Base-by-base conservation (phyloP, 35 echinoderm and acorn worm species). In the Eucidaris tribuloides region DNA sequence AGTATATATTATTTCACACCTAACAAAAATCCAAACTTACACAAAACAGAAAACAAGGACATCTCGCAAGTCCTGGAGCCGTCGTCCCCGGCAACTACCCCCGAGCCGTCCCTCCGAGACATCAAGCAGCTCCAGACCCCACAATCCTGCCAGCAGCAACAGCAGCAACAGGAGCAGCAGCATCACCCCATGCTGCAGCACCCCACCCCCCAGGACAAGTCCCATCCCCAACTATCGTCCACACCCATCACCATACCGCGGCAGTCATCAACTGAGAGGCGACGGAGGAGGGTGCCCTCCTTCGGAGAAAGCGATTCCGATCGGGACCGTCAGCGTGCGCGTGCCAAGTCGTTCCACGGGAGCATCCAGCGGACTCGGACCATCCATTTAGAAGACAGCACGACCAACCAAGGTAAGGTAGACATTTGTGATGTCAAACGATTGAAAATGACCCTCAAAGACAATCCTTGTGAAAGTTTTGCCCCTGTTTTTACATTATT, bases 31-130 rank as follows among this genome's bases (percentile, higher is more conserved):
- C n/a, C n/a, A n/a, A n/a, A n/a, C n/a, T n/a, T n/a, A n/a, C n/a
- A n/a, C 58, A 62, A 22, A 54, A 49, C 17, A 62, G 45, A 58
- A 54, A 23, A 20, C 19, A 35, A 43, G 33, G 45, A 78, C 27
- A 46, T 86, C 24, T 36, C 43, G 7, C 31, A 63, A 36, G 58
- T 35, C 55, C 50, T 86, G 50, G 84, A 79, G 71, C 54, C 84
- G 15, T 68, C 23, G 15, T 15, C 15, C 71, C 0, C 34, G 24
- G 13, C 62, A 7, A 45, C 82, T 15, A 46, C 29, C 36, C 71
- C 84, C 34, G 46, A 59, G 84, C 84, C 84, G 3, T 38, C 31
- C 84, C 72, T 86, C 42, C 84, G 62, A 31, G 49, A 43, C 18
- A 45, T 41, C 23, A 38, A 60, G 33, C 52, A 82, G 56, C 15